These are phyloP conservation scores for Microtus oregoni DNA, from an alignment of 2,113 vertebrate species.

Conservation along the genomic window DNA sequence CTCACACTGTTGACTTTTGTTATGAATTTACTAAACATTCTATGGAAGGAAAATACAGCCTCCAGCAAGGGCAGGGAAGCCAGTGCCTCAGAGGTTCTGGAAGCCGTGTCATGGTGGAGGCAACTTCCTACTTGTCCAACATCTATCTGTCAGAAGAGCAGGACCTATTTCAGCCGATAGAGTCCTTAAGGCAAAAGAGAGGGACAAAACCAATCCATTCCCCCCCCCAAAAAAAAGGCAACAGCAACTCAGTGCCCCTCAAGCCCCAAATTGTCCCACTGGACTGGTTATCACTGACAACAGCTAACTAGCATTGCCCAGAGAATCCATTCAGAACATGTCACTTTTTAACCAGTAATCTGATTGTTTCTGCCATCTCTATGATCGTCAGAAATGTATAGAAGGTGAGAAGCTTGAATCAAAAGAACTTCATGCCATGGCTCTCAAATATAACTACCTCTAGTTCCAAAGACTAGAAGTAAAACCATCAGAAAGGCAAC, in stretches of 20 bases:
- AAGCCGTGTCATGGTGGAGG: neutral
- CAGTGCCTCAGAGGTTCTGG: neutral
- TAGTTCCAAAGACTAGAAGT: slow-evolving; percentile 15
- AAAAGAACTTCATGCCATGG: neutral
- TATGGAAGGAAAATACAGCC: neutral
- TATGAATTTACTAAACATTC: neutral
- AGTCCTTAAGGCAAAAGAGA: slow-evolving; percentile 4
- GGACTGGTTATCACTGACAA: neutral
- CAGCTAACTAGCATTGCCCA: neutral
- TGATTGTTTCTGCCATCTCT: neutral
- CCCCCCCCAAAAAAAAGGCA: neutral
- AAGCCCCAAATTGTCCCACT: neutral
- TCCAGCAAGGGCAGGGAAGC: neutral
- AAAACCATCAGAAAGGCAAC: neutral
- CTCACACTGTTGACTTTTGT: slow-evolving; percentile 14
- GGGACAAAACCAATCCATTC: neutral
- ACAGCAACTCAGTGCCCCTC: neutral
- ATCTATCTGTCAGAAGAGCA: neutral
- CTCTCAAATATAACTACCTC: neutral
- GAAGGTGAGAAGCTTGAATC: neutral
- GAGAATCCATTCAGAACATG: neutral
- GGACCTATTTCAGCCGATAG: neutral
- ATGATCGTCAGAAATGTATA: neutral
- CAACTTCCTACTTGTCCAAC: neutral
- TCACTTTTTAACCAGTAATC: neutral